These are phyloP conservation scores for Phallusia fumigata DNA, from an alignment of 23 tunicate genomes.

Conservation along the genomic window DNA sequence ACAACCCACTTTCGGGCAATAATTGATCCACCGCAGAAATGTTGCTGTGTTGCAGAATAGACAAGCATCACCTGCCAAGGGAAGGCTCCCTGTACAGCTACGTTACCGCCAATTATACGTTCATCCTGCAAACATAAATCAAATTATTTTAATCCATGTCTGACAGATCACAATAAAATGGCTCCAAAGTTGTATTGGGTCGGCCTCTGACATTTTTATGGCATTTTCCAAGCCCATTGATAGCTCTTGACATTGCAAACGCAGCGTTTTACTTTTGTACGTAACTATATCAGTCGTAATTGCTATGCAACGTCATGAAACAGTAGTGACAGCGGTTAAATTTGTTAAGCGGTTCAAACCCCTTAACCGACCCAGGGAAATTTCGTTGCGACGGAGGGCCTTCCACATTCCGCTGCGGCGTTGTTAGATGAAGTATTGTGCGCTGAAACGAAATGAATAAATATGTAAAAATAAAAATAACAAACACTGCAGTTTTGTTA, in stretches of 20 bases:
- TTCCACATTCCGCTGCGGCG: background rate
- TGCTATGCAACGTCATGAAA: no score
- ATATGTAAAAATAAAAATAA: background rate
- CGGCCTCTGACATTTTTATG: no score
- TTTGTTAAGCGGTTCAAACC: no score
- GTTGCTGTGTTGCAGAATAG: background rate
- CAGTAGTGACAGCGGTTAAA: no score
- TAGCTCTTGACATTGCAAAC: no score
- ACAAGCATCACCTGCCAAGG: slow-evolving; percentile 19
- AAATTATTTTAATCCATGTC: no score
- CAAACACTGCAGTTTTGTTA: no score
- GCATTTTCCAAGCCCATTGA: no score
- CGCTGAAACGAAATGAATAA: background rate
- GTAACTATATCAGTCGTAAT: no score
- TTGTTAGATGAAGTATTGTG: background rate
- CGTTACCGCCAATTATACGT: background rate
- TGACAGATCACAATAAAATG: no score
- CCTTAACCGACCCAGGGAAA: background rate
- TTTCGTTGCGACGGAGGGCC: background rate
- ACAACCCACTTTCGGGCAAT: background rate
- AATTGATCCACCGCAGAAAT: slow-evolving; percentile 12
- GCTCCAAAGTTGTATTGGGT: no score
- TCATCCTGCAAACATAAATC: background rate
- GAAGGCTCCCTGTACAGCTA: background rate
- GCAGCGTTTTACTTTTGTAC: no score